These are phyloP conservation scores for Caenorhabditis sulstoni DNA, from an alignment of 2,888 invertebrate genomes.

Conservation along the genomic window DNA sequence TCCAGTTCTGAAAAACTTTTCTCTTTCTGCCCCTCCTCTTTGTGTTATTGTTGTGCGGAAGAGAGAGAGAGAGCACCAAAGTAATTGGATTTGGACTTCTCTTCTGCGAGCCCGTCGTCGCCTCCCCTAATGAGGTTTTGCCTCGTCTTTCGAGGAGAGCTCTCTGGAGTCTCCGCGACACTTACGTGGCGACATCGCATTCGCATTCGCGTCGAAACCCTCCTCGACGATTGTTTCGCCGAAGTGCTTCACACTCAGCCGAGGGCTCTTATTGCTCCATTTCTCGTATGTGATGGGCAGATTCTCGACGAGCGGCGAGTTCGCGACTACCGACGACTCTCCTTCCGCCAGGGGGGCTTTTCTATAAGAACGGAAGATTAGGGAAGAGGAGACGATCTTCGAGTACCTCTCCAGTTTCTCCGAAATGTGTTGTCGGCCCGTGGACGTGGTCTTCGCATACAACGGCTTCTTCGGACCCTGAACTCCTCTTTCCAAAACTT, in stretches of 20 bases:
- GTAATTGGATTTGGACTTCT: conserved; percentile 51
- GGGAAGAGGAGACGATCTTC: background rate
- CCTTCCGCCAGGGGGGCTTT: conserved; percentile 75
- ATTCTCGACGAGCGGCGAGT: conserved; percentile 76
- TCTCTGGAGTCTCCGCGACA: conserved; percentile 29
- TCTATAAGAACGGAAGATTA: conserved; percentile 17
- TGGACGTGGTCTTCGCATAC: conserved; percentile 52
- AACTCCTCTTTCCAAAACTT: background rate
- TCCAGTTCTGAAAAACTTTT: conserved; percentile 51
- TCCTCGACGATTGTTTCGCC: conserved; percentile 58
- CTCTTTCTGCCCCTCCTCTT: conserved; percentile 15
- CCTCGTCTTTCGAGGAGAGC: conserved; percentile 23
- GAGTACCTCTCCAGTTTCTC: conserved; percentile 45
- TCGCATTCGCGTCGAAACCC: conserved; percentile 61
- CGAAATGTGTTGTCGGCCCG: conserved; percentile 50
- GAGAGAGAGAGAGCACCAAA: conserved; percentile 16
- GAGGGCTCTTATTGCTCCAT: conserved; percentile 62
- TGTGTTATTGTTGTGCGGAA: conserved; percentile 32
- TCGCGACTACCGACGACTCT: conserved; percentile 74
- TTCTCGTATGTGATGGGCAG: conserved; percentile 72
- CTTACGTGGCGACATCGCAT: conserved; percentile 56
- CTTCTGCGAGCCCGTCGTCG: conserved; percentile 1
- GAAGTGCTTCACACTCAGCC: conserved; percentile 55
- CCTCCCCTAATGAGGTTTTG: conserved; percentile 47
- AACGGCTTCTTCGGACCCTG: conserved; percentile 49